phyloP scores from a whole-genome alignment of 2,888 invertebrate species.

The Strigamia maritima region DNA sequence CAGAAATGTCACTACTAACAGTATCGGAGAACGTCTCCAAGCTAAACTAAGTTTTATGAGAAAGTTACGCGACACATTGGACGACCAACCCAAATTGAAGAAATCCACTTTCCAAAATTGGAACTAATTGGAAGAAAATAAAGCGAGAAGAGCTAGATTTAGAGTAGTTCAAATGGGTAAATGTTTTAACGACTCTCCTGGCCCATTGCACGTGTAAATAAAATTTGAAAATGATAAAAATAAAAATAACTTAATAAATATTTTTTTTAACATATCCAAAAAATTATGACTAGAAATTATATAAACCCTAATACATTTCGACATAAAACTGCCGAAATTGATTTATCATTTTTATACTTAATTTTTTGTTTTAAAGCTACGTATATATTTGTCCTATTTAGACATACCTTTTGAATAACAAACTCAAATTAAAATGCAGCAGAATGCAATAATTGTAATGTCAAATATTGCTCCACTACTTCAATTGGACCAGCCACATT shows the following conservation, averaged over 20 bases:
- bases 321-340: conserved; percentile 24
- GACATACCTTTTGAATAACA: neutral
- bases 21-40: conserved; percentile 19
- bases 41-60: conserved; percentile 21
- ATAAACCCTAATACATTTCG: neutral
- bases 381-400: conserved; percentile 1
- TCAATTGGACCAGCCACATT: conserved; percentile 24
- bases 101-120: conserved; percentile 22
- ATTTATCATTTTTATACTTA: neutral
- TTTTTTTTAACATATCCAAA: neutral
- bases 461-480: neutral
- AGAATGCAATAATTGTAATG: neutral
- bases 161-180: conserved; percentile 4
- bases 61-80: conserved; percentile 17
- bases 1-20: conserved; percentile 21
- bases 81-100: conserved; percentile 11
- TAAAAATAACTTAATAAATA: neutral
- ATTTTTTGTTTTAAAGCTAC: neutral
- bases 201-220: neutral
- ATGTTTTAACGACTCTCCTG: neutral
- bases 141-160: conserved; percentile 3
- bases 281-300: neutral
- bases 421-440: neutral
- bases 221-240: neutral
- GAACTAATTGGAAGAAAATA: conserved; percentile 25